Base-by-base conservation (phyloP, 2,113 vertebrate species). In the Atrichornis clamosus region DNA sequence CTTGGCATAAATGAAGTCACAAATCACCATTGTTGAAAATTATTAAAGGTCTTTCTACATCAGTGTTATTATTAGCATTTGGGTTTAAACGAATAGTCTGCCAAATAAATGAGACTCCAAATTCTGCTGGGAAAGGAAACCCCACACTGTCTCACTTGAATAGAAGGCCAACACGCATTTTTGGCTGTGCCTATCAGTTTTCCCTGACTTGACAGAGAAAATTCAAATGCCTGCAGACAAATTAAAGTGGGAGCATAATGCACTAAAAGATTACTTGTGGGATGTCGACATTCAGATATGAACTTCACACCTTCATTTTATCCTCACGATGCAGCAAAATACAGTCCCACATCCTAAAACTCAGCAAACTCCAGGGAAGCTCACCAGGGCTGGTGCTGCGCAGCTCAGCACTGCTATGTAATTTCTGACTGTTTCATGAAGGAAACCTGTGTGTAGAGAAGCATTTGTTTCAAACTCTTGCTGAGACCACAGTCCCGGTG, bases 221-320 rank as follows among this genome's bases (percentile, higher is more conserved):
- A 91, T 89, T 75, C 76, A 93, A 82, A 93, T 93, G 93, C 79
- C 88, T 93, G 87, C 83, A 87, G 91, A 86, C 80, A 96, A 96
- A 93, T 95, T 94, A 37, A 92, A 84, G 80, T 92, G 84, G 86
- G 93, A 95, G 60, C 69, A 86, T 80, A 91, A 93, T 60, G 64
- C 82, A 94, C 72, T 93, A 80, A 92, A 96, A 93, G 88, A 96
- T 80, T 81, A 53, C 84, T 94, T 92, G 95, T 93, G 88, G 96
- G 93, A 91, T 91, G 96, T 15, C 94, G 96, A 87, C 89, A 94
- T 96, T 96, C 91, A 95, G 81, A 95, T 81, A 64, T 15, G 83
- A 96, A 89, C 83, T 90, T 96, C 96, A 95, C 95, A 96, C 88
- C 94, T 96, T 90, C 79, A 33, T 53, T 86, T 89, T 84, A 89